A percentile compares a stretch with the other conserved stretches of the same genome.
phyloP scores from a whole-genome alignment of 2,888 invertebrate species.

The Petrolisthes manimaculis region DNA sequence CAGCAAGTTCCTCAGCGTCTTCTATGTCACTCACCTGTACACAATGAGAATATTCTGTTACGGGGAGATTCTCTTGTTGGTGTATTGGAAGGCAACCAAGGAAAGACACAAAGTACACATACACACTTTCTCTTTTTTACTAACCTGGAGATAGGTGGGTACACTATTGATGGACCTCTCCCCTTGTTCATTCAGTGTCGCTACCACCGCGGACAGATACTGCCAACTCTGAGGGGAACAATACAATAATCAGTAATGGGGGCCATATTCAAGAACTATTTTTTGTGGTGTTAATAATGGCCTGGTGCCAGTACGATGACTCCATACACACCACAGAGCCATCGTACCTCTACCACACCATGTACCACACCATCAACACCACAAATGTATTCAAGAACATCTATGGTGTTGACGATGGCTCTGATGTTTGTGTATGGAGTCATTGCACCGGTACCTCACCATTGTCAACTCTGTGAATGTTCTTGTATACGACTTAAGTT shows the following conservation, averaged over 20 bases:
- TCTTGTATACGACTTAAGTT: too few relatives aligned
- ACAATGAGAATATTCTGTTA: background rate
- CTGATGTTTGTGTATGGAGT: too few relatives aligned
- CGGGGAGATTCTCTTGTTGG: background rate
- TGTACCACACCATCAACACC: too few relatives aligned
- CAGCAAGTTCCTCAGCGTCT: conserved; percentile 34
- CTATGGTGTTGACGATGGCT: too few relatives aligned
- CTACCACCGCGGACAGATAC: conserved; percentile 54
- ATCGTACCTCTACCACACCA: too few relatives aligned
- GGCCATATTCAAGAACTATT: too few relatives aligned
- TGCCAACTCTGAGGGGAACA: conserved; percentile 52
- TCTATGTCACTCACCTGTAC: conserved; percentile 40
- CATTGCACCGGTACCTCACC: too few relatives aligned
- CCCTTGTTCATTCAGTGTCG: conserved; percentile 62
- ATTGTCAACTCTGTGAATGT: too few relatives aligned
- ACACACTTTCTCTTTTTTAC: background rate
- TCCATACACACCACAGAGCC: too few relatives aligned
- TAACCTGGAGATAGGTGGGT: conserved; percentile 59
- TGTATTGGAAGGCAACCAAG: background rate
- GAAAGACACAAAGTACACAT: background rate
- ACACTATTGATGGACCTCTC: conserved; percentile 50
- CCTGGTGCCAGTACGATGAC: too few relatives aligned
- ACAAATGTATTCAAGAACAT: too few relatives aligned
- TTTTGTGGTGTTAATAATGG: too few relatives aligned
- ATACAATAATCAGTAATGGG: background rate